Percentiles rank a stretch among this genome's conserved stretches.
These are phyloP conservation scores for Geopemphigus sp. DNA, from an alignment of 1,140 invertebrate species.

Conservation along the genomic window DNA sequence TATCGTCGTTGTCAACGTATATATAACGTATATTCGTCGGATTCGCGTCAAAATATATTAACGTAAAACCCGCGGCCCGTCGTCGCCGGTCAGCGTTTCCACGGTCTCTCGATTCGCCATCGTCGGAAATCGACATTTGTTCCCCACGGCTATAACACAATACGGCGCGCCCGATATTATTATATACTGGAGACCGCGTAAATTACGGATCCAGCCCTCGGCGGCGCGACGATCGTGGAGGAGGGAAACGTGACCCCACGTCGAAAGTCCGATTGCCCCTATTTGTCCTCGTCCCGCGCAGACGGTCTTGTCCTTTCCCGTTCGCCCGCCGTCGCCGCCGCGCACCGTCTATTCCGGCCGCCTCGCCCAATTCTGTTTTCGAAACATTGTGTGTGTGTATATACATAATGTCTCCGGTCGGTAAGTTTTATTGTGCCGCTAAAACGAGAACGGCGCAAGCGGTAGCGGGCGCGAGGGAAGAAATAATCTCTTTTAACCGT, in stretches of 20 bases:
- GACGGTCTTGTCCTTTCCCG: not conserved
- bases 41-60: too few relatives aligned
- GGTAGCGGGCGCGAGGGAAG: not conserved
- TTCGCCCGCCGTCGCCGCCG: too few relatives aligned
- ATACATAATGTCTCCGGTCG: slow-evolving; percentile 19
- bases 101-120: slow-evolving; percentile 10
- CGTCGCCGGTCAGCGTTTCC: too few relatives aligned
- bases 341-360: not conserved
- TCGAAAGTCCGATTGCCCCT: not conserved
- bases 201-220: not conserved
- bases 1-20: too few relatives aligned
- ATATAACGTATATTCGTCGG: too few relatives aligned
- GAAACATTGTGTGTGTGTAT: not conserved
- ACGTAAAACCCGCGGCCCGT: too few relatives aligned
- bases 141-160: too few relatives aligned
- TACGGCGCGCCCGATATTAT: too few relatives aligned
- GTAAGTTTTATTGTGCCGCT: slow-evolving; percentile 22
- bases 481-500: slow-evolving; percentile 25
- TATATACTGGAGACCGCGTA: not conserved
- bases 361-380: not conserved
- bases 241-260: not conserved
- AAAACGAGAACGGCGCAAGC: not conserved
- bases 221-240: too few relatives aligned
- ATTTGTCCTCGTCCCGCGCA: slow-evolving; percentile 12
- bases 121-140: not conserved